Base-by-base conservation (phyloP, 2,888 invertebrate genomes). In the Cyrtodaria siliqua region DNA sequence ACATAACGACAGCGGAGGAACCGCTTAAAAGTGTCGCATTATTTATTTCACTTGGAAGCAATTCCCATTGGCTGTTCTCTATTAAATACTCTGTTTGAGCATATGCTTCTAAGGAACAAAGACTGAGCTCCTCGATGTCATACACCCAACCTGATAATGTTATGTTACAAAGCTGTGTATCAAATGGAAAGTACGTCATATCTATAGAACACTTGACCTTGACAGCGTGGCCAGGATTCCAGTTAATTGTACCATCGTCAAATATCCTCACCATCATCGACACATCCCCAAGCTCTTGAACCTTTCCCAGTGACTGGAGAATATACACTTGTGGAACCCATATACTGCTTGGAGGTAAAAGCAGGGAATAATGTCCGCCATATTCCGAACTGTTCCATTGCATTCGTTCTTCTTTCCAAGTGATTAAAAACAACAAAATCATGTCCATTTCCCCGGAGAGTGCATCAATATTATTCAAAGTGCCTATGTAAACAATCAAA, bases 161-260 rank as follows among this genome's bases (percentile, higher is more conserved):
- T 23, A 67, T 12, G 6, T 40, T 18, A n/a, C 59, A 59, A 38
- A 50, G 33, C 16, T 67, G 67, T 27, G 23, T 16, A 20, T 67
- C 59, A 59, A 57, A 59, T 2, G 67, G 67, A 40, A 59, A 67
- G 8, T 38, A 26, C 16, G 24, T 29, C 14, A 59, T 52, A 29
- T 67, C 38, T 1, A 40, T 29, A 6, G 50, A 50, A n/a, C 67
- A 67, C 8, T 26, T 24, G 16, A 38, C 40, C 18, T 38, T 14
- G 12, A 59, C 16, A 3, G 59, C 26, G 6, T 59, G 42, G 40
- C 57, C 59, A 2, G 26, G 50, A 26, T 2, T 14, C 67, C 67
- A 67, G 2, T 0, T 18, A 29, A 67, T 52, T 4, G 3, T 9
- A 8, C 67, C 67, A n/a, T 24, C 24, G 16, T n/a, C 2, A 12